Evolutionary conservation across 2,113 vertebrate genomes (phyloP), one percentile per base, ranked within the genome.

Genomic region (Myrmecophaga tridactyla): DNA sequence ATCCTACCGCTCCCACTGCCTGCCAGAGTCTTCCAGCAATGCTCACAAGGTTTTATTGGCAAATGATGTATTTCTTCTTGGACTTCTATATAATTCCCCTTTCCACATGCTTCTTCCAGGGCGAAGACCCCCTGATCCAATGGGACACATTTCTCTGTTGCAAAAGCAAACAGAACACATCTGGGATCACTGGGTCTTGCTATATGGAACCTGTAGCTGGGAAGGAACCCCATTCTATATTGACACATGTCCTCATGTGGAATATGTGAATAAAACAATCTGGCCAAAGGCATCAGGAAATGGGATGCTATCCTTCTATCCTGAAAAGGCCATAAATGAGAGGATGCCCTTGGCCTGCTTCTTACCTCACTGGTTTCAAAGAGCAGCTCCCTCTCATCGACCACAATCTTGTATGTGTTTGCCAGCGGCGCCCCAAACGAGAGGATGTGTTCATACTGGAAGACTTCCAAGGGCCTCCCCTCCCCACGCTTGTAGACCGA

Each of bases 401-500:
- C 99, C 0, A 99, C 98, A 0, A 99, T 99, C 98, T 99, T 99
- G 98, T 99, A 99, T 0, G 98, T 98, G 97, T 99, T 99, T 84
- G 99, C 98, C 94, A 99, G 98, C 0, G 99, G 99, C 0, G 99
- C 99, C 15, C 99, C 99, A 1, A 99, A 99, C 8, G 99, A 99
- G 23, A 99, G 98, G 95, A 99, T 99, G 82, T 99, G 99, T 4
- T 99, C 99, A 0, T 99, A 99, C 12, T 99, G 99, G 97, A 99
- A 99, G 81, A 99, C 98, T 97, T 99, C 99, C 96, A 99, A 96
- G 0, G 99, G 99, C 90, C 98, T 98, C 1, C 99, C 98, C 96
- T 99, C 99, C 3, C 99, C 99, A 1, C 99, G 99, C 86, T 99
- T 99, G 98, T 99, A 99, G 92, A 99, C 99, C 0, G 99, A 99